Conservation (phyloP, 2,113 vertebrate genomes). For the Syngnathoides biaculeatus region DNA sequence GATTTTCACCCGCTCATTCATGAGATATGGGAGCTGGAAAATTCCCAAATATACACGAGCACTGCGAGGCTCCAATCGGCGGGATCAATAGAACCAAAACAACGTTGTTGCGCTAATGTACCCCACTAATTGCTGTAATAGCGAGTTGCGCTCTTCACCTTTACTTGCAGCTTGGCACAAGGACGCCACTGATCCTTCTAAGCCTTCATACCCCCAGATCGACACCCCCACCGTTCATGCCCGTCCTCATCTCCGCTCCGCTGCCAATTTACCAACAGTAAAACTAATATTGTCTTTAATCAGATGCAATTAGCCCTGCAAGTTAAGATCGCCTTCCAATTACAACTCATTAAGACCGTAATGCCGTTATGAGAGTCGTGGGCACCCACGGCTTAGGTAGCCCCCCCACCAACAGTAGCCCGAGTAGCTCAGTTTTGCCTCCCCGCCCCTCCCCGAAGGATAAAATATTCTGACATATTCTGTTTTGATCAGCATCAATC, state of each 20-base stretch:
- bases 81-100: constrained; percentile 16
- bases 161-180: constrained; percentile 64
- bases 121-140: constrained; percentile 1
- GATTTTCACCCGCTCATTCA: constrained; percentile 30
- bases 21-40: constrained; percentile 21
- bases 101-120: background rate
- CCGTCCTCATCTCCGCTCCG: background rate
- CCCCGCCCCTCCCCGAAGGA: background rate
- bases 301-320: constrained; percentile 77
- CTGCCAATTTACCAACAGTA: constrained; percentile 72
- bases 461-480: background rate
- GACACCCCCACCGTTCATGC: constrained; percentile 28
- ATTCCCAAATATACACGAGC: background rate
- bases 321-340: constrained; percentile 81
- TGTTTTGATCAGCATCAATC: constrained; percentile 5
- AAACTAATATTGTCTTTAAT: constrained; percentile 83
- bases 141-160: constrained; percentile 25
- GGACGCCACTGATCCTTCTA: constrained; percentile 63
- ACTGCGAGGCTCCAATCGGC: background rate
- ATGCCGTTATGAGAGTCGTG: constrained; percentile 69
- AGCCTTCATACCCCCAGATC: constrained; percentile 26
- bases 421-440: background rate
- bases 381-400: constrained; percentile 62
- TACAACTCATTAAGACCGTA: constrained; percentile 78
- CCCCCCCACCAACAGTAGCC: constrained; percentile 1